A percentile compares a stretch with the other conserved stretches of the same genome.
These are phyloP conservation scores for Alloplasta piceator DNA, from an alignment of 2,888 invertebrate species.

Conservation along the genomic window DNA sequence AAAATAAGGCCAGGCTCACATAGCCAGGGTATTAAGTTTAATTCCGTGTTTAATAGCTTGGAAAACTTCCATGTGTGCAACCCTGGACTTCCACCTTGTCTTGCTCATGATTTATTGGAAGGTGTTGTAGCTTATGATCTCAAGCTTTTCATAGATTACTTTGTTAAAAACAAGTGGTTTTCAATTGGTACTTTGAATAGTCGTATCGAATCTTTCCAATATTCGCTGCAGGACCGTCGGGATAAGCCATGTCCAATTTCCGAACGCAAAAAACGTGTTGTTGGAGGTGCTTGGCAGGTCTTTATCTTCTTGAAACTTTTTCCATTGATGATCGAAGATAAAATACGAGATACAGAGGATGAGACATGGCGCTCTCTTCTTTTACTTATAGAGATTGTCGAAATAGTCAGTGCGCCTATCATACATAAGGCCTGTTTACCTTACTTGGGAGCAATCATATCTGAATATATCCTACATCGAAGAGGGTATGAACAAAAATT, in stretches of 20 bases:
- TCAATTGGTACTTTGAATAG: conserved; percentile 27
- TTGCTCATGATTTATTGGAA: conserved; percentile 73
- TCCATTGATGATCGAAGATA: conserved; percentile 45
- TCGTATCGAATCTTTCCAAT: conserved; percentile 44
- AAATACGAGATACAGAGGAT: conserved; percentile 42
- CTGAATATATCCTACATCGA: conserved; percentile 49
- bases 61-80: conserved; percentile 69
- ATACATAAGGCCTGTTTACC: conserved; percentile 46
- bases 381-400: conserved; percentile 53
- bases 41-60: conserved; percentile 70
- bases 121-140: conserved; percentile 69
- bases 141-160: conserved; percentile 61
- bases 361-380: conserved; percentile 45
- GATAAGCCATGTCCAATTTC: conserved; percentile 47
- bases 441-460: conserved; percentile 40
- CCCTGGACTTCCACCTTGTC: conserved; percentile 72
- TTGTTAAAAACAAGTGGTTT: conserved; percentile 49
- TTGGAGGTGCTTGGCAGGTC: conserved; percentile 32
- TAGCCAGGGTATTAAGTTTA: too few relatives aligned
- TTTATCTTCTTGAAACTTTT: conserved; percentile 52
- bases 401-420: conserved; percentile 55
- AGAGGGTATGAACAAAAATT: conserved; percentile 37
- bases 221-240: conserved; percentile 37
- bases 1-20: too few relatives aligned
- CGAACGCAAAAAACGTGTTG: conserved; percentile 15